These are phyloP conservation scores for Ceratoteleas bidentatus DNA, from an alignment of 1,140 invertebrate genomes.

Conservation along the genomic window DNA sequence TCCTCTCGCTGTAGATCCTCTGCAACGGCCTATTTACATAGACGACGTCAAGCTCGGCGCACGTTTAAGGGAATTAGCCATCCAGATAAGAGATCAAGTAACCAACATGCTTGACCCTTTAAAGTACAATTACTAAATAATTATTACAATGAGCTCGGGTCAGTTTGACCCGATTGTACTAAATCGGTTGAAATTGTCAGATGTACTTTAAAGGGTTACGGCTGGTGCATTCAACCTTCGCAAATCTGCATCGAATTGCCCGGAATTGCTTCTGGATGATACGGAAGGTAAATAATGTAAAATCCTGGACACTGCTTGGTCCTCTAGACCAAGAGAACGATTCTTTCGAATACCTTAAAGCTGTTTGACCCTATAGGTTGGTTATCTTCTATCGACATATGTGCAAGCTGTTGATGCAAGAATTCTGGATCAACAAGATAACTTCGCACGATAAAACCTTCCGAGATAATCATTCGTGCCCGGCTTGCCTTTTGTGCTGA, in stretches of 20 bases:
- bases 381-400: not conserved
- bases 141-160: too few species aligned
- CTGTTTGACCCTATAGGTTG: not conserved
- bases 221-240: not conserved
- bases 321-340: not conserved
- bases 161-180: too few species aligned
- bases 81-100: not conserved
- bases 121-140: too few species aligned
- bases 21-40: not conserved
- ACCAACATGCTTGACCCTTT: not conserved
- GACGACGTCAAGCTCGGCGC: not conserved
- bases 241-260: too few species aligned
- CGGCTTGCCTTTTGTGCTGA: too few species aligned
- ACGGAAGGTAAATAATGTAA: too few species aligned
- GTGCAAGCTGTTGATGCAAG: not conserved
- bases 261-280: too few species aligned
- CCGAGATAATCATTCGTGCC: too few species aligned
- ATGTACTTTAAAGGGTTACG: too few species aligned
- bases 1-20: slow-evolving; percentile 19
- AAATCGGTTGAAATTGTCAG: too few species aligned
- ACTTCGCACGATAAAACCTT: slow-evolving; percentile 11
- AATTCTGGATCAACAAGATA: not conserved
- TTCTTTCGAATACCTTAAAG: not conserved
- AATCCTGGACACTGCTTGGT: too few species aligned
- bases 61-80: too few species aligned